Evolutionary conservation across 2,113 vertebrate genomes (phyloP), one percentile per base, ranked within the genome.

Genomic region (Callipepla californica): DNA sequence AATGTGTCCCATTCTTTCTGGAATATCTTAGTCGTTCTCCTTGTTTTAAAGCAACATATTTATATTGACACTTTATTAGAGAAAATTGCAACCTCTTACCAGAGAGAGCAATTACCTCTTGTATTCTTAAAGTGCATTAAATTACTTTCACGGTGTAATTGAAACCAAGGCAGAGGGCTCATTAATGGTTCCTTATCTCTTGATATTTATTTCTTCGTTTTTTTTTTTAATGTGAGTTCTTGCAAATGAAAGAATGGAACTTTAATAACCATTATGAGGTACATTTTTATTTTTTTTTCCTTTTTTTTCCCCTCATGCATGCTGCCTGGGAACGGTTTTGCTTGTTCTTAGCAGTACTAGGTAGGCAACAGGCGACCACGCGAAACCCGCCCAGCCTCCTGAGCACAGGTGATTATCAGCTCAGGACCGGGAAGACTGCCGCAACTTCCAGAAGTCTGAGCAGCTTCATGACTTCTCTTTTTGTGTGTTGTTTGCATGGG

Each of bases 371-470:
- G 98, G 99, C 98, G 98, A 99, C 99, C 97, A 99, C 97, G 94
- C 96, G 98, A 97, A 98, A 98, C 98, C 99, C 98, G 73, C 98
- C 99, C 98, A 98, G 98, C 98, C 98, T 99, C 98, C 98, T 98
- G 97, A 99, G 98, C 98, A 98, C 99, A 99, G 98, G 98, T 99
- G 99, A 99, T 98, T 99, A 98, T 98, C 98, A 98, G 94, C 94
- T 98, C 97, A 96, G 93, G 97, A 93, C 85, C 70, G 91, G 91
- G 79, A 90, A 82, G 87, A 65, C 75, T 85, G 77, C 28, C 67
- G 65, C 68, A 47, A 50, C 72, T 93, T 66, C 70, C 77, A 42
- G n/a, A 79, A 72, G n/a, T n/a, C 91, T 88, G 87, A 91, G 85
- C 86, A 93, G 63, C 87, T 74, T 72, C 20, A 0, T 53, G 74